phyloP scores from a whole-genome alignment of 2,113 vertebrate species.

The Bubo scandiacus region DNA sequence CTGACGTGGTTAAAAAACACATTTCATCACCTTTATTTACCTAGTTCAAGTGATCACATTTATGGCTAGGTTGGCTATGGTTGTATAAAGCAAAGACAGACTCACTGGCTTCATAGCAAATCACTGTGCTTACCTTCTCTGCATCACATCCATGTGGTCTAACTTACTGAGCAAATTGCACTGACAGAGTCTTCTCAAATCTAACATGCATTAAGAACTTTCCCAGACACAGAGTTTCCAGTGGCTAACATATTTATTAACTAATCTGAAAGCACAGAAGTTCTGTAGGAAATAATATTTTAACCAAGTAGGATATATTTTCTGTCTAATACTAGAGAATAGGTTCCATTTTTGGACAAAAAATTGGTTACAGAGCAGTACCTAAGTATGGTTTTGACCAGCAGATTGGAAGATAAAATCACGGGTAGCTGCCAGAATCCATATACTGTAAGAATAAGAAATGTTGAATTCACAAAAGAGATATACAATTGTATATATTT shows the following conservation, averaged over 20 bases:
- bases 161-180: neutral
- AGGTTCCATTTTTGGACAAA: neutral
- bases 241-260: conserved; percentile 1
- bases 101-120: neutral
- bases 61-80: neutral
- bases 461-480: neutral
- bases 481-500: neutral
- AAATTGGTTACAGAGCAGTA: neutral
- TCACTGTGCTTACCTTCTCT: neutral
- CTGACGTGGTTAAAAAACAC: neutral
- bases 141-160: neutral
- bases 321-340: neutral
- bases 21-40: neutral
- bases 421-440: neutral
- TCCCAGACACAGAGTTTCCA: neutral
- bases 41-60: neutral
- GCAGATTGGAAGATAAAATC: neutral
- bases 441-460: neutral
- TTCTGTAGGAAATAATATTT: neutral
- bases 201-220: neutral
- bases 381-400: neutral
- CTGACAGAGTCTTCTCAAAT: neutral
- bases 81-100: neutral
- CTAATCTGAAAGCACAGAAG: neutral
- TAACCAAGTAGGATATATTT: neutral